These are phyloP conservation scores for Paramormyrops hopkinsi DNA, from an alignment of 2,797 vertebrate genomes.

Conservation along the genomic window DNA sequence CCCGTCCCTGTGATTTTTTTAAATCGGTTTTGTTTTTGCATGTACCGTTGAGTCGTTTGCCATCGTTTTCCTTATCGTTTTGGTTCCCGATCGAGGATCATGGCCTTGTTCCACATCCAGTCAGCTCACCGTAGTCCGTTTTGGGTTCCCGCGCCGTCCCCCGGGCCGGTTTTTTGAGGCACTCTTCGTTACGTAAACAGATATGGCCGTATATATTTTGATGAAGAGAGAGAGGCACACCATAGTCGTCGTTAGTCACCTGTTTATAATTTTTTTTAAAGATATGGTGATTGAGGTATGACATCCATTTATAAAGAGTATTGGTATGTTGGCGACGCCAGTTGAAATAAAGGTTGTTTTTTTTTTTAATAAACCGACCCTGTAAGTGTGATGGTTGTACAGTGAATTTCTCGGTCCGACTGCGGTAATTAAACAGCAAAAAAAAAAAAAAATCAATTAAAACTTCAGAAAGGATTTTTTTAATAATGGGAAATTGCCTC, in stretches of 20 bases:
- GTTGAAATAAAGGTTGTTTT: conserved; percentile 74
- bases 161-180: conserved; percentile 41
- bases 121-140: conserved; percentile 66
- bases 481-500: not conserved
- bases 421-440: not conserved
- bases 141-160: conserved; percentile 44
- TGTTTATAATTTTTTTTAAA: conserved; percentile 93
- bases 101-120: conserved; percentile 34
- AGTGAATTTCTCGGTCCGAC: not conserved
- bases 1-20: conserved; percentile 2
- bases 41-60: conserved; percentile 11
- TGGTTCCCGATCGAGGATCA: conserved; percentile 48
- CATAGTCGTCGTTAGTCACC: conserved; percentile 79
- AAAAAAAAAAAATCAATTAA: not conserved
- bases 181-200: conserved; percentile 65
- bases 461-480: not conserved
- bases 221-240: conserved; percentile 69
- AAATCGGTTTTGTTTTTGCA: conserved; percentile 8
- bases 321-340: conserved; percentile 81
- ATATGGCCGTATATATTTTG: conserved; percentile 75
- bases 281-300: conserved; percentile 75
- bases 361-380: conserved; percentile 71
- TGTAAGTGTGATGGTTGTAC: conserved; percentile 26
- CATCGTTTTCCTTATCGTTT: conserved; percentile 62
- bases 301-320: conserved; percentile 83